phyloP scores from a whole-genome alignment of 1,140 invertebrate genomes.

The Episyrphus balteatus region DNA sequence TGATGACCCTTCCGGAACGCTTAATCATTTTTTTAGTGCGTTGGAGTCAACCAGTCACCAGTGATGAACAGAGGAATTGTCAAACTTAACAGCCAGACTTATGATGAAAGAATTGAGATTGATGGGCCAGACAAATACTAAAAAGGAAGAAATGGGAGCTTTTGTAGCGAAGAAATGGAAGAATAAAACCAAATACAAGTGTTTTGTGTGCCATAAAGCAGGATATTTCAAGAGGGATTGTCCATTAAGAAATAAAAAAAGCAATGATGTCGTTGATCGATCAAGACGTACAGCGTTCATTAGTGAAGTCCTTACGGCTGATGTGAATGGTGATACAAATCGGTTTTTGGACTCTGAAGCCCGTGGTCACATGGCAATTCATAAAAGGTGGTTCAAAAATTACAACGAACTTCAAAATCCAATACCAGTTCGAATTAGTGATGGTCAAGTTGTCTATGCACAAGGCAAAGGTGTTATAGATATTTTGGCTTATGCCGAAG shows the following conservation, averaged over 20 bases:
- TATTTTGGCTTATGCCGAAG: background rate
- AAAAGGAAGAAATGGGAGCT: too few species aligned
- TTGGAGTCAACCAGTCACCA: constrained; percentile 18
- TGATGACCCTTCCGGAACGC: constrained; percentile 18
- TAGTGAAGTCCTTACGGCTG: too few species aligned
- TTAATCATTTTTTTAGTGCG: constrained; percentile 17
- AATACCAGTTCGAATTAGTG: background rate
- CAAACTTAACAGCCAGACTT: constrained; percentile 13
- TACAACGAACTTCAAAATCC: background rate
- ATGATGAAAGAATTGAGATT: too few species aligned
- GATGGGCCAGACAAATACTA: too few species aligned
- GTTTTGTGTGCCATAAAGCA: too few species aligned
- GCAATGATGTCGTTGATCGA: too few species aligned
- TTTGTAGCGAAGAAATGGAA: too few species aligned
- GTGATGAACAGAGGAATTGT: constrained; percentile 11
- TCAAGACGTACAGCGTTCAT: too few species aligned
- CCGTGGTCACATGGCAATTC: constrained; percentile 3
- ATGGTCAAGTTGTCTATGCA: background rate
- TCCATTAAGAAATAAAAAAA: too few species aligned
- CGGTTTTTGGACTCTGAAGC: constrained; percentile 7
- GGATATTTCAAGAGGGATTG: too few species aligned
- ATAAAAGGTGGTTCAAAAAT: constrained; percentile 3
- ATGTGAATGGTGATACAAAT: too few species aligned
- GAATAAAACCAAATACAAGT: too few species aligned
- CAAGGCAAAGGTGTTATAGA: background rate